Evolutionary conservation across 2,113 vertebrate species (phyloP).

Genomic region (Percopsis transmontana): DNA sequence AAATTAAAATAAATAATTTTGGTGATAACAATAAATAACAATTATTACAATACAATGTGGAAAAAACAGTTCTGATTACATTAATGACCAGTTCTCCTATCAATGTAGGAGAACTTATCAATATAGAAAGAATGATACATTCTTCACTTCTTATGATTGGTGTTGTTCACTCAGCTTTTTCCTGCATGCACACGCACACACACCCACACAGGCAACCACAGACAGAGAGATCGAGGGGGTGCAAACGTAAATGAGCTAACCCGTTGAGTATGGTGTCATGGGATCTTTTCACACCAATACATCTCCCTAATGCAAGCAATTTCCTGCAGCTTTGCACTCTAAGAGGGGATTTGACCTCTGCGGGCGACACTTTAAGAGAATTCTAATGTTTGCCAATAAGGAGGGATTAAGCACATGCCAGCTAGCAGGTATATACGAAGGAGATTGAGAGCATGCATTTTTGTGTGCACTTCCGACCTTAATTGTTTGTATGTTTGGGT

Average conservation of each 20-base stretch:
- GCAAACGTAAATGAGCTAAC: conserved; percentile 56
- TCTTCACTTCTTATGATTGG: neutral
- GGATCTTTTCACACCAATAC: conserved; percentile 80
- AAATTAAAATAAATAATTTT: neutral
- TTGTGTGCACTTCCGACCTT: conserved; percentile 28
- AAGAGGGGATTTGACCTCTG: conserved; percentile 72
- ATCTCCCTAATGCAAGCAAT: conserved; percentile 82
- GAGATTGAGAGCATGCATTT: conserved; percentile 19
- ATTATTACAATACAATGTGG: neutral
- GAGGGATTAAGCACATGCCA: conserved; percentile 65
- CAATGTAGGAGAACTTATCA: neutral
- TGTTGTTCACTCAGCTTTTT: neutral
- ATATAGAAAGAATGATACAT: neutral
- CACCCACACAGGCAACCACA: conserved; percentile 3
- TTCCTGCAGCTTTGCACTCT: conserved; percentile 80
- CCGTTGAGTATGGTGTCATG: conserved; percentile 68
- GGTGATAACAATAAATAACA: neutral
- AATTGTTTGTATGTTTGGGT: neutral
- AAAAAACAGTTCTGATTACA: too few relatives aligned
- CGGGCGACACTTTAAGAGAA: conserved; percentile 65
- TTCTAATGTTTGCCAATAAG: conserved; percentile 73
- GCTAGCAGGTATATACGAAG: conserved; percentile 28
- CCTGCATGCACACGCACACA: neutral
- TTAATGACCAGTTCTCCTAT: neutral
- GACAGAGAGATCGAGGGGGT: conserved; percentile 25